Conservation (phyloP, 2,888 invertebrate species). For the Pheosia gnoma region DNA sequence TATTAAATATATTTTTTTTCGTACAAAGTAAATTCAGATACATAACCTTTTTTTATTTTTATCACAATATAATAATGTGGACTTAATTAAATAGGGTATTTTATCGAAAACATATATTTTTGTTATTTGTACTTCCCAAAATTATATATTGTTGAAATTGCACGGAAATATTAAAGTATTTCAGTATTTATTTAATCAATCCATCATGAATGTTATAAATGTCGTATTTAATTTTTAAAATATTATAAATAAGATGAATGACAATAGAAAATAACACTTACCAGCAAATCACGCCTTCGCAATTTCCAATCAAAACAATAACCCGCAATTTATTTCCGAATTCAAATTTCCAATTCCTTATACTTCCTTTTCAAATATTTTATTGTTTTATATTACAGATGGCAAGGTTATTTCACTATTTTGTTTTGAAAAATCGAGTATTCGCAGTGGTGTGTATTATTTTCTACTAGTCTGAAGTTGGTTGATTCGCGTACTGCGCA, state of each 20-base stretch:
- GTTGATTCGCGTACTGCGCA: constrained; percentile 55
- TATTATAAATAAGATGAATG: neutral
- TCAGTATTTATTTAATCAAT: no score
- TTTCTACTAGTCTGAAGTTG: constrained; percentile 55
- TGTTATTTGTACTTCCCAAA: no score
- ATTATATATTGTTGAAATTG: no score
- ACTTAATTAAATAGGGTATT: no score
- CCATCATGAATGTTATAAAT: neutral
- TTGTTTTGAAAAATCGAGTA: constrained; percentile 29
- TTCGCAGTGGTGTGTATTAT: constrained; percentile 41
- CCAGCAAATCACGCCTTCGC: neutral
- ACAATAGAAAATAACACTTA: constrained; percentile 1
- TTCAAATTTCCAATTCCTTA: neutral
- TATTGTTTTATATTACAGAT: constrained; percentile 43
- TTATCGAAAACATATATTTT: no score
- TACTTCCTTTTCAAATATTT: neutral
- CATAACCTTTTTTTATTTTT: no score
- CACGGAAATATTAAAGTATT: no score
- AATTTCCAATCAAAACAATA: neutral
- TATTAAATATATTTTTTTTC: neutral
- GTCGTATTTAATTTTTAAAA: neutral
- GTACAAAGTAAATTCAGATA: neutral
- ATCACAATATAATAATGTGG: no score
- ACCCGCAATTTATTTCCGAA: neutral
- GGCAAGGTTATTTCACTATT: constrained; percentile 24